Percentiles rank a stretch among this genome's conserved stretches.
Evolutionary conservation across 2,888 invertebrate species (phyloP).

Genomic region (Poecilus cupreus): DNA sequence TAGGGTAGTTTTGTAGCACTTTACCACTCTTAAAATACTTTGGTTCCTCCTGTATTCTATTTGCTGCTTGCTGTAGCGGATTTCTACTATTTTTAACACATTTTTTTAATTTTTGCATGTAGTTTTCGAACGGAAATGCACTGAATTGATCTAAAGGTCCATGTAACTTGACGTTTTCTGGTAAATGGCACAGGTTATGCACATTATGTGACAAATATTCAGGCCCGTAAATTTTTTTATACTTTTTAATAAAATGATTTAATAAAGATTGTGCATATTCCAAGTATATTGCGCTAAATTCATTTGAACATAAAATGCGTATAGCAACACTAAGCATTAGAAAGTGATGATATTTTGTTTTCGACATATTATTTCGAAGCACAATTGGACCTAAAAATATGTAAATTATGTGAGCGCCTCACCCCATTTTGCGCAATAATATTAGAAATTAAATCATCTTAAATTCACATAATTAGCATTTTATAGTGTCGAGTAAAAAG

Average conservation of each 20-base stretch:
- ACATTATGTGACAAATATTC: conserved; percentile 63
- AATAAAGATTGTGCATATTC: conserved; percentile 61
- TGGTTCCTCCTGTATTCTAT: conserved; percentile 17
- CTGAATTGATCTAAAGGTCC: conserved; percentile 63
- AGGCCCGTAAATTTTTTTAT: conserved; percentile 61
- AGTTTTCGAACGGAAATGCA: conserved; percentile 61
- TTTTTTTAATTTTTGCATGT: conserved; percentile 52
- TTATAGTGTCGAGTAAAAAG: no score
- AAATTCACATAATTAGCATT: no score
- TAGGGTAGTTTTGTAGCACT: background rate
- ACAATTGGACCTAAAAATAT: conserved; percentile 63
- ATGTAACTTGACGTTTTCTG: conserved; percentile 61
- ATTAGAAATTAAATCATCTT: no score
- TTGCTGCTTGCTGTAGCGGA: conserved; percentile 58
- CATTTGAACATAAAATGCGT: conserved; percentile 60
- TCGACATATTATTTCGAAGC: conserved; percentile 62
- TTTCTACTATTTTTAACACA: conserved; percentile 43
- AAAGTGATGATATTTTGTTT: conserved; percentile 61
- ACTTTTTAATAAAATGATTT: conserved; percentile 60
- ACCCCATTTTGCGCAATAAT: no score
- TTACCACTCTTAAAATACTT: background rate
- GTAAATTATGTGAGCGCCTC: no score
- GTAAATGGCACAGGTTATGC: conserved; percentile 63
- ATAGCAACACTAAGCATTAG: conserved; percentile 61
- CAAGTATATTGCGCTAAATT: conserved; percentile 57